Evolutionary conservation across 2,797 vertebrate genomes (phyloP).

Genomic region (Aselliscus stoliczkanus): DNA sequence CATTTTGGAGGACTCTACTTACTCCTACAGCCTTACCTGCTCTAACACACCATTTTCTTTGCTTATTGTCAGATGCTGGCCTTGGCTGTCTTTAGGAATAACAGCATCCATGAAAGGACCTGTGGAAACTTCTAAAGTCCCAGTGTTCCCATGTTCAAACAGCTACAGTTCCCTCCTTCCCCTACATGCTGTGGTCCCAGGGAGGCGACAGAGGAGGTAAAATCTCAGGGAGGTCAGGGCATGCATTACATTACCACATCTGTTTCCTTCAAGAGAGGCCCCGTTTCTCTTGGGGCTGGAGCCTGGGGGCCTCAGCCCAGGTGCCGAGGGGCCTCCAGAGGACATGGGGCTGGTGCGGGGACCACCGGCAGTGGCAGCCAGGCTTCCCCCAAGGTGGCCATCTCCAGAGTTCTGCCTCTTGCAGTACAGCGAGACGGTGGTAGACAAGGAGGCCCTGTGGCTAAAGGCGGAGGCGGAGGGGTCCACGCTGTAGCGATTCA

Average conservation of each 20-base stretch:
- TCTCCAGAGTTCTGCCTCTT: slow-evolving; percentile 81
- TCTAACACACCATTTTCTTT: neutral
- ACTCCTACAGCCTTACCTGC: neutral
- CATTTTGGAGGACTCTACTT: neutral
- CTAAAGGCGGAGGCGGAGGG: slow-evolving; percentile 85
- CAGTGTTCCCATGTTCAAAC: neutral
- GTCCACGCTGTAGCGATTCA: slow-evolving; percentile 86
- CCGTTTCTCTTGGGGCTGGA: slow-evolving; percentile 85
- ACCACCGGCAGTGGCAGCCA: slow-evolving; percentile 74
- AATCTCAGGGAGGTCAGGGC: neutral
- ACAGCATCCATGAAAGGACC: neutral
- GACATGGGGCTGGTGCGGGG: slow-evolving; percentile 76
- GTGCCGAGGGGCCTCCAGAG: slow-evolving; percentile 78
- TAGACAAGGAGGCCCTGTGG: slow-evolving; percentile 82
- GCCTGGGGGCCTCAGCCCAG: slow-evolving; percentile 83
- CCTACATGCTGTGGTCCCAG: neutral
- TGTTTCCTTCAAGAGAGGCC: slow-evolving; percentile 88
- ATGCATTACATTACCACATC: slow-evolving; percentile 86
- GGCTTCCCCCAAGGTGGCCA: slow-evolving; percentile 65
- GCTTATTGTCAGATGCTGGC: neutral
- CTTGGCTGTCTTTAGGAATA: neutral
- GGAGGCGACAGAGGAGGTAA: neutral
- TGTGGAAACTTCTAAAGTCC: neutral
- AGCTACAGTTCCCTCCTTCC: neutral
- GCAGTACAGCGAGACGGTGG: slow-evolving; percentile 58